A percentile compares a stretch with the other conserved stretches of the same genome.
Evolutionary conservation across 2,888 invertebrate species (phyloP).

Genomic region (Ceramica pisi): DNA sequence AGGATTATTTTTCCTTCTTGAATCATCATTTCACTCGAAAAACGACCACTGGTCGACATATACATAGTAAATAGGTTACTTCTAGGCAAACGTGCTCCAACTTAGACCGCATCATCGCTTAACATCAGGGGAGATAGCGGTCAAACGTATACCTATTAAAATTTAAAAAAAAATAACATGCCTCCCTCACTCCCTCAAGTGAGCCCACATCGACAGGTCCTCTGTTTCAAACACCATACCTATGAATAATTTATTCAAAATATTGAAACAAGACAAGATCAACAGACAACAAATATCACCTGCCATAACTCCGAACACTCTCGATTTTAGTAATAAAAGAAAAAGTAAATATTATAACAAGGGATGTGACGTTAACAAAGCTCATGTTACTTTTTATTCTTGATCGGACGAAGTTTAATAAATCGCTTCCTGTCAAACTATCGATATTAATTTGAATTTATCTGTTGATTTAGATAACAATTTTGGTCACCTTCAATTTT

Average conservation of each 20-base stretch:
- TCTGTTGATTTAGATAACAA: slow-evolving; percentile 42
- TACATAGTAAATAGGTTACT: no score
- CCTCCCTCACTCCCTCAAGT: neutral
- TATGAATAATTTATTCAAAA: slow-evolving; percentile 24
- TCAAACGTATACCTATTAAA: no score
- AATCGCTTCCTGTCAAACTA: slow-evolving; percentile 84
- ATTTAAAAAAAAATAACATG: no score
- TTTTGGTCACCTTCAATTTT: neutral
- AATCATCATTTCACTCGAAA: neutral
- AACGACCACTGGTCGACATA: neutral
- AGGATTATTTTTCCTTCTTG: no score
- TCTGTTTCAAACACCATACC: neutral
- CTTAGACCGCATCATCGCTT: no score
- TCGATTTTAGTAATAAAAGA: slow-evolving; percentile 62
- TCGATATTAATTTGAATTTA: slow-evolving; percentile 72
- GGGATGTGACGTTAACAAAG: slow-evolving; percentile 71
- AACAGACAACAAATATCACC: slow-evolving; percentile 61
- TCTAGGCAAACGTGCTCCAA: no score
- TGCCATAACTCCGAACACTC: slow-evolving; percentile 56
- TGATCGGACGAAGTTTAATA: slow-evolving; percentile 84
- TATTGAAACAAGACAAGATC: slow-evolving; percentile 31
- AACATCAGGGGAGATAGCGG: no score
- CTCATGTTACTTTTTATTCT: slow-evolving; percentile 77
- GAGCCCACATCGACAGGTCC: neutral
- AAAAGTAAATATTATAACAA: slow-evolving; percentile 66